phyloP scores from a whole-genome alignment of 2,888 invertebrate genomes.

The Bombylius major region DNA sequence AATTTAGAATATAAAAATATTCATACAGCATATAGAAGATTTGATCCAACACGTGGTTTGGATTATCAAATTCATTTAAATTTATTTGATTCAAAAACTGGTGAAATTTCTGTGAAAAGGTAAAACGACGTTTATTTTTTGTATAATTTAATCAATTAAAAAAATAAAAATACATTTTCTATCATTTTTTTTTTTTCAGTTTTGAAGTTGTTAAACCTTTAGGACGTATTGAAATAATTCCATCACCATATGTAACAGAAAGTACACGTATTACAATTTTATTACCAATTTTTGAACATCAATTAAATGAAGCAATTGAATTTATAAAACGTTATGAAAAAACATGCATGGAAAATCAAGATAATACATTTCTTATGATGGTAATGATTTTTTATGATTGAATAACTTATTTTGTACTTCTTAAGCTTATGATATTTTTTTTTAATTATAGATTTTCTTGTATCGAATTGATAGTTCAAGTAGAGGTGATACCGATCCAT shows the following conservation, averaged over 20 bases:
- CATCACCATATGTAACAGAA: slow-evolving; percentile 93
- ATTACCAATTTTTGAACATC: slow-evolving; percentile 50
- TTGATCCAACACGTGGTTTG: slow-evolving; percentile 74
- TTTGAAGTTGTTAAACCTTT: slow-evolving; percentile 74
- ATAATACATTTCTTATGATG: slow-evolving; percentile 65
- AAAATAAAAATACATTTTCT: background rate
- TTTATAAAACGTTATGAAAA: slow-evolving; percentile 63
- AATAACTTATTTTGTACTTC: too few relatives aligned
- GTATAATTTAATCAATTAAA: too few relatives aligned
- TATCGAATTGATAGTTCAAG: slow-evolving; percentile 50
- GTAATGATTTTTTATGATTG: slow-evolving; percentile 34
- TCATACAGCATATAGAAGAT: slow-evolving; percentile 60
- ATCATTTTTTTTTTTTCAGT: slow-evolving; percentile 28
- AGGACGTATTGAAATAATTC: slow-evolving; percentile 76
- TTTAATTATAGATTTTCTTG: slow-evolving; percentile 43
- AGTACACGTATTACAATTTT: slow-evolving; percentile 69
- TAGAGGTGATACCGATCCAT: slow-evolving; percentile 49
- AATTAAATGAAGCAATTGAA: slow-evolving; percentile 42
- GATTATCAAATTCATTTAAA: slow-evolving; percentile 69
- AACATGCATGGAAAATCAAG: slow-evolving; percentile 59
- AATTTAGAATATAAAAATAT: slow-evolving; percentile 43
- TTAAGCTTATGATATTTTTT: slow-evolving; percentile 1
- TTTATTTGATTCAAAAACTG: slow-evolving; percentile 39
- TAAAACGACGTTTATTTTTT: slow-evolving; percentile 14
- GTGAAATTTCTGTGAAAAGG: slow-evolving; percentile 42